Conservation (phyloP, 2,113 vertebrate species). For the Willisornis vidua region DNA sequence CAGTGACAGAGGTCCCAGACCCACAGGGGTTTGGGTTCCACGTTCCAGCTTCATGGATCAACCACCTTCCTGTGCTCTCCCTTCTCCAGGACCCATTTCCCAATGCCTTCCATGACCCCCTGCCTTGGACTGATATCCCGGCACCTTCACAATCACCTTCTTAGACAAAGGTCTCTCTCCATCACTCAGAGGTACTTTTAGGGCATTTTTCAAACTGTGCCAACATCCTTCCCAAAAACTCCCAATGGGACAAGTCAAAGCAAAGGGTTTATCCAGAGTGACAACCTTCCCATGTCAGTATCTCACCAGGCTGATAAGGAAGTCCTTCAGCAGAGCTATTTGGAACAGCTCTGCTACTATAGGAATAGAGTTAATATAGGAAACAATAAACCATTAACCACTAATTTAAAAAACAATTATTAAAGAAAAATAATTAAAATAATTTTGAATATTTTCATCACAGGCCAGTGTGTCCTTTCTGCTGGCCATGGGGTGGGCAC, state of each 20-base stretch:
- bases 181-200: background rate
- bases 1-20: background rate
- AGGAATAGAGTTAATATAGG: background rate
- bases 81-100: background rate
- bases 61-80: background rate
- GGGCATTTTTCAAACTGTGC: background rate
- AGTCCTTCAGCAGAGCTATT: background rate
- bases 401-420: background rate
- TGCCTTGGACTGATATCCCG: background rate
- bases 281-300: background rate
- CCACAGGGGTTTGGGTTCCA: background rate
- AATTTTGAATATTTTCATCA: background rate
- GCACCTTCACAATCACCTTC: background rate
- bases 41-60: background rate
- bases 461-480: background rate
- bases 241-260: background rate
- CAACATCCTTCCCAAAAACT: background rate
- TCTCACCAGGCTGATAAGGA: background rate
- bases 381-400: background rate
- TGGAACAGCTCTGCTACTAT: background rate
- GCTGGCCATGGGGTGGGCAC: background rate
- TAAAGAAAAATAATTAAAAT: background rate
- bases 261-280: background rate
- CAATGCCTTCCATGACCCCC: rapidly evolving
- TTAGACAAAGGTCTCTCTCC: background rate